Evolutionary conservation across 2,888 invertebrate genomes (phyloP).

Genomic region (Chorisops tibialis): DNA sequence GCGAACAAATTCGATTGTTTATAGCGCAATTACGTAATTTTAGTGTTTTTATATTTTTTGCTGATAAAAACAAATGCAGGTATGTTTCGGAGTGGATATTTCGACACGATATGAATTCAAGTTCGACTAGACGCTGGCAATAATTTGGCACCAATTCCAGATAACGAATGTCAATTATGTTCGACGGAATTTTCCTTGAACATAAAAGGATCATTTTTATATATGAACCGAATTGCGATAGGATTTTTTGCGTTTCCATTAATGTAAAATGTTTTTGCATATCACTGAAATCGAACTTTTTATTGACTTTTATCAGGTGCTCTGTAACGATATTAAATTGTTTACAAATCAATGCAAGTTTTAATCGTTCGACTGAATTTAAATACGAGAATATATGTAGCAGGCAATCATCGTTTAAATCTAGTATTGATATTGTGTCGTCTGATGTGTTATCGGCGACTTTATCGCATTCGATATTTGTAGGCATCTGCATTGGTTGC

Average conservation of each 20-base stretch:
- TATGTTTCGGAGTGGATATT: constrained; percentile 10
- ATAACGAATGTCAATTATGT: constrained; percentile 20
- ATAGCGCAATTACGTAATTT: constrained; percentile 25
- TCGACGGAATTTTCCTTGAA: not conserved
- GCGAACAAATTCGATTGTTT: too few relatives aligned
- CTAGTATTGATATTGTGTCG: too few relatives aligned
- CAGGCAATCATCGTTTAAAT: too few relatives aligned
- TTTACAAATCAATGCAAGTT: constrained; percentile 18
- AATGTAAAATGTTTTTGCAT: constrained; percentile 19
- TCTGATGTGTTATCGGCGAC: not conserved
- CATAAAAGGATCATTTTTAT: constrained; percentile 17
- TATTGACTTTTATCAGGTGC: too few relatives aligned
- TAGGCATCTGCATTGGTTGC: constrained; percentile 27
- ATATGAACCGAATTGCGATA: constrained; percentile 18
- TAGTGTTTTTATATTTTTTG: constrained; percentile 17
- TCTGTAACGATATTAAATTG: constrained; percentile 26
- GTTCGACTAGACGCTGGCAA: too few relatives aligned
- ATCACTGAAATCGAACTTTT: too few relatives aligned
- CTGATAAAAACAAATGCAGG: not conserved
- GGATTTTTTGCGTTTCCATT: constrained; percentile 24
- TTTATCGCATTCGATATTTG: not conserved
- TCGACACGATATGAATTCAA: constrained; percentile 15
- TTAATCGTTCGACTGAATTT: too few relatives aligned
- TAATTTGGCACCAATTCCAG: too few relatives aligned
- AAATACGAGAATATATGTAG: too few relatives aligned